Conservation (phyloP, 2,888 invertebrate species). For the Phengaris arion region DNA sequence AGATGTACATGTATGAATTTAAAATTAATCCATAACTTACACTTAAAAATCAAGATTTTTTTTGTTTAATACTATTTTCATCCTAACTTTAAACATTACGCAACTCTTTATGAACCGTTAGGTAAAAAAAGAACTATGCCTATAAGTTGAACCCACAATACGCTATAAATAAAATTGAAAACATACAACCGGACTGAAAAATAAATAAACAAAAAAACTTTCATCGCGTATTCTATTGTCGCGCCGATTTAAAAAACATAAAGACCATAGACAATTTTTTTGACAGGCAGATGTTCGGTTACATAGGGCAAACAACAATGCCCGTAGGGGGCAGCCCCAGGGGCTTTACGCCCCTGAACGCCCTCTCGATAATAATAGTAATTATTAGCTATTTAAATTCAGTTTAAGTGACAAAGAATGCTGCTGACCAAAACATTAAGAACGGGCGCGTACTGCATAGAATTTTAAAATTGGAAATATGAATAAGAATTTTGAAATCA, state of each 20-base stretch:
- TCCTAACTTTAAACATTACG: too few relatives aligned
- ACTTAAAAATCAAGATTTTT: too few relatives aligned
- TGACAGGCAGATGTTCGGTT: slow-evolving; percentile 60
- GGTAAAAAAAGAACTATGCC: too few relatives aligned
- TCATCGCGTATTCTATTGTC: slow-evolving; percentile 12
- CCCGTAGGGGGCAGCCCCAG: slow-evolving; percentile 17
- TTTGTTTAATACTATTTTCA: too few relatives aligned
- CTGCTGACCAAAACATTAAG: slow-evolving; percentile 1
- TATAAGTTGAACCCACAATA: background rate
- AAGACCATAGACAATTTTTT: slow-evolving; percentile 47
- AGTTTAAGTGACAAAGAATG: slow-evolving; percentile 11
- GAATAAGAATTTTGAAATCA: too few relatives aligned
- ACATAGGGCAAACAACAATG: slow-evolving; percentile 55
- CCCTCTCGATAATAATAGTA: slow-evolving; percentile 25
- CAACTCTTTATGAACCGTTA: too few relatives aligned
- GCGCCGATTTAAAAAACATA: slow-evolving; percentile 42
- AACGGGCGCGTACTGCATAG: background rate
- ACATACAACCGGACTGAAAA: background rate
- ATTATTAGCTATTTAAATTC: slow-evolving; percentile 26
- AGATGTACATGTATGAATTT: too few relatives aligned
- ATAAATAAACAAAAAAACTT: slow-evolving; percentile 9
- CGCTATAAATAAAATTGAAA: background rate
- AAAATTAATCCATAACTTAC: too few relatives aligned
- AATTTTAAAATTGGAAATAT: background rate
- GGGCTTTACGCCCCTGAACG: background rate